Evolutionary conservation across 2,888 invertebrate genomes (phyloP), one percentile per base, ranked within the genome.

Genomic region (Synanthedon tipuliformis): DNA sequence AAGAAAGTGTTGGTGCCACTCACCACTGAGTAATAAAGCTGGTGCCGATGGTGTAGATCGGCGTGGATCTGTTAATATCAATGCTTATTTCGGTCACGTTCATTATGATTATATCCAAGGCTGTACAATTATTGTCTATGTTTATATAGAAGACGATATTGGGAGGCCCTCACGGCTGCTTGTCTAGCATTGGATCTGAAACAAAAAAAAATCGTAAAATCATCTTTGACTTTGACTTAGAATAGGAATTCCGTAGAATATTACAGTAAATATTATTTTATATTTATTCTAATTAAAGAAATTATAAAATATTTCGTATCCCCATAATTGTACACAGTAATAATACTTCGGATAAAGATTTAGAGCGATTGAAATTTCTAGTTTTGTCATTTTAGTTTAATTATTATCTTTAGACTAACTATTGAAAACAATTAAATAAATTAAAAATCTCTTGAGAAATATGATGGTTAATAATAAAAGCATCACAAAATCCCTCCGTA

Each of bases 11-110:
- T 7, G 34, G 3, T 8, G 8, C 12, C 41, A 45, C 92, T 90
- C 73, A 93, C 94, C 94, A 94, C 84, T 93, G 92, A 55, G 91
- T 90, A 62, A 94, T 92, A 78, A 93, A 94, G 67, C 90, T 92
- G 51, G 92, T 92, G 65, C 92, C 92, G 60, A 94, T 93, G 57
- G 92, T 90, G 75, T 90, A 94, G 63, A 94, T 91, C 52, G 93
- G 91, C 55, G 93, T 92, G 55, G 91, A 89, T 61, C 90, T 87
- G 76, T 92, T 92, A 68, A 87, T 81, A 66, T 91, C 92, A 55
- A 80, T 66, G 59, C 72, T 81, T 52, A 78, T 66, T 65, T 86
- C 85, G 56, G 87, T 86, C 45, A 78, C 73, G 65, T 84, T 85
- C 86, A 86, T 87, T 58, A 54, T 78, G 59, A 56, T 54, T 53